Evolutionary conservation across 23 tunicate species (phyloP), one percentile per base, ranked within the genome.

Genomic region (Trididemnum miniatum): DNA sequence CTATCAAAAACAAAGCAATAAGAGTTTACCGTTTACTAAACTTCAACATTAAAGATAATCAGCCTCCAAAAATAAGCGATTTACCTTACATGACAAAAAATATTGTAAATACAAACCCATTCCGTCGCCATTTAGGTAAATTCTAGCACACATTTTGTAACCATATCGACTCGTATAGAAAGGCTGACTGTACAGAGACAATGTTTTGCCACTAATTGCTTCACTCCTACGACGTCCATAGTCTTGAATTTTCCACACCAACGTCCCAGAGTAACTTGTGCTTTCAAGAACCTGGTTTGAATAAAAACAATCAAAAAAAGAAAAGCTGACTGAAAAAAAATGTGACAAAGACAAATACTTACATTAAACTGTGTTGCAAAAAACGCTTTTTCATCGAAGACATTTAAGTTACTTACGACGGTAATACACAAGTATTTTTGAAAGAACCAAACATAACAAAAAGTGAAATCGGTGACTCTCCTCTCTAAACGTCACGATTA

Each of bases 111-210:
- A 76, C 89, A 12, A 29, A 92, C 98, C 98, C 93, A 88, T 93
- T 30, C 98, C 98, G 69, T 93, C 93, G 12, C 98, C 98, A 80
- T 93, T 93, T 1, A 93, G 73, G 57, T 88, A 93, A 0, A 93
- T 69, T 0, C 98, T 79, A 22, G 93, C 86, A 51, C 98, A 93
- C 98, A 93, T 93, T 57, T 93, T 93, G 89, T 93, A 93, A 22
- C 98, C 98, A 79, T 88, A 88, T 69, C 93, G 60, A 35, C 88
- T 85, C 3, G 98, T 93, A 63, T 83, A 93, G 76, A 93, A 93
- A 18, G 98, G 98, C 75, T 88, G 98, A 34, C 89, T 83, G 83
- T 93, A 93, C 20, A 93, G 80, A 20, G 98, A 93, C 76, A 88
- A 84, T 0, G 84, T 80, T 57, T 87, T 71, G 1, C 98, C 98